phyloP scores from a whole-genome alignment of 1,140 invertebrate species.

The Pinna nobilis region DNA sequence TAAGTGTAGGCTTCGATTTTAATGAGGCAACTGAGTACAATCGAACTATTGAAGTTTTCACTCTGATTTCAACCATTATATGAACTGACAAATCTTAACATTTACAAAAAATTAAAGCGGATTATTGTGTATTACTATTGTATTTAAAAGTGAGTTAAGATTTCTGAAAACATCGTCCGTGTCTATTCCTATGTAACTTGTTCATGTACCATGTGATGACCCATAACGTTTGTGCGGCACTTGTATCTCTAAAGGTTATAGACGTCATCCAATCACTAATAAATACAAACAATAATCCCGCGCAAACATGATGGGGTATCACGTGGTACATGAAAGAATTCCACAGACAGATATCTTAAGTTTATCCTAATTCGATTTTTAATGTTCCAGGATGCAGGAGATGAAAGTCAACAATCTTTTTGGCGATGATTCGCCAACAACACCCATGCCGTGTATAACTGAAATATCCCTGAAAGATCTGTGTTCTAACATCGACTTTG shows the following conservation, averaged over 20 bases:
- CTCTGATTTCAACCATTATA: no score
- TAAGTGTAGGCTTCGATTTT: conserved; percentile 29
- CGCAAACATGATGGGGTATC: no score
- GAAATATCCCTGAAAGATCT: conserved; percentile 62
- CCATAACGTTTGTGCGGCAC: no score
- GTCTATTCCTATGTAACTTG: no score
- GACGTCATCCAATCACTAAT: not conserved
- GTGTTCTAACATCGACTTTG: conserved; percentile 52
- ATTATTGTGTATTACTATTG: no score
- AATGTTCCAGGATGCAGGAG: conserved; percentile 56
- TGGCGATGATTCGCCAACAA: conserved; percentile 48
- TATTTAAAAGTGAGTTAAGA: no score
- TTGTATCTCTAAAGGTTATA: not conserved
- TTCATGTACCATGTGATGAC: not conserved
- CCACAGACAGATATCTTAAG: not conserved
- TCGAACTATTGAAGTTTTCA: not conserved
- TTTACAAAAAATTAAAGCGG: no score
- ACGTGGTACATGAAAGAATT: no score
- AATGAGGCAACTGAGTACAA: not conserved
- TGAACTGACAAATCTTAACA: no score
- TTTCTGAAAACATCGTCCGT: no score
- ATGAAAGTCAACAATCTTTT: conserved; percentile 60
- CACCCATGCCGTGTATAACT: conserved; percentile 53
- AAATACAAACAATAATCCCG: not conserved
- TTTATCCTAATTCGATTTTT: not conserved